Percentiles rank a stretch among this genome's conserved stretches.
Evolutionary conservation across 1,140 invertebrate species (phyloP).

Genomic region (Metopolophium dirhodum): DNA sequence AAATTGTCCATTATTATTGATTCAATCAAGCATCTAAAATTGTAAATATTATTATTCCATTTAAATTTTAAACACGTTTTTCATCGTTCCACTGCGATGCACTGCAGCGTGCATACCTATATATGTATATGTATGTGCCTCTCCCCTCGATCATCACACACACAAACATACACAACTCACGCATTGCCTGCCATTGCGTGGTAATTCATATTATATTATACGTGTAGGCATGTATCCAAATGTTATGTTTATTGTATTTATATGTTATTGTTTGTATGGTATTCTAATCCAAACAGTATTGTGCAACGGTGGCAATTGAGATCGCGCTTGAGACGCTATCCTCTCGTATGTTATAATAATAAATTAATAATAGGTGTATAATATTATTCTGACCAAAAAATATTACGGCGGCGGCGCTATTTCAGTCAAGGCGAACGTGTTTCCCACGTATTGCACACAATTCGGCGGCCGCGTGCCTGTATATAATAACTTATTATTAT

Average conservation of each 20-base stretch:
- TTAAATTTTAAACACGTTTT: neutral
- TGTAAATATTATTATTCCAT: too few species aligned
- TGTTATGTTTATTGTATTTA: neutral
- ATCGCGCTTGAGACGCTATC: neutral
- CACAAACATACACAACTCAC: too few species aligned
- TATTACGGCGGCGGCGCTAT: neutral
- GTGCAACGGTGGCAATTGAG: neutral
- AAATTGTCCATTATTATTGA: too few species aligned
- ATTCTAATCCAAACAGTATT: neutral
- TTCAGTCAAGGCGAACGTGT: constrained; percentile 31
- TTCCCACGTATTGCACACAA: constrained; percentile 33
- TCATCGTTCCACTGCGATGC: neutral
- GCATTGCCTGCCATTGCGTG: too few species aligned
- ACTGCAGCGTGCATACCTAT: neutral
- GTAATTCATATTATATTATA: too few species aligned
- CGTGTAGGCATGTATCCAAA: neutral
- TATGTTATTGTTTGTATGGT: neutral
- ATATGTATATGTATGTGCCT: too few species aligned
- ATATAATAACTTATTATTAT: neutral
- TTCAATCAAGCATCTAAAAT: too few species aligned
- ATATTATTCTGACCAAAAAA: neutral
- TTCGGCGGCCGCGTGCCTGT: neutral
- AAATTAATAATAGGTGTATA: neutral
- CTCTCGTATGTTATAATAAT: neutral
- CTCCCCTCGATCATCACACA: too few species aligned